Evolutionary conservation across 2,888 invertebrate genomes (phyloP), one percentile per base, ranked within the genome.

Genomic region (Odontothrips loti): DNA sequence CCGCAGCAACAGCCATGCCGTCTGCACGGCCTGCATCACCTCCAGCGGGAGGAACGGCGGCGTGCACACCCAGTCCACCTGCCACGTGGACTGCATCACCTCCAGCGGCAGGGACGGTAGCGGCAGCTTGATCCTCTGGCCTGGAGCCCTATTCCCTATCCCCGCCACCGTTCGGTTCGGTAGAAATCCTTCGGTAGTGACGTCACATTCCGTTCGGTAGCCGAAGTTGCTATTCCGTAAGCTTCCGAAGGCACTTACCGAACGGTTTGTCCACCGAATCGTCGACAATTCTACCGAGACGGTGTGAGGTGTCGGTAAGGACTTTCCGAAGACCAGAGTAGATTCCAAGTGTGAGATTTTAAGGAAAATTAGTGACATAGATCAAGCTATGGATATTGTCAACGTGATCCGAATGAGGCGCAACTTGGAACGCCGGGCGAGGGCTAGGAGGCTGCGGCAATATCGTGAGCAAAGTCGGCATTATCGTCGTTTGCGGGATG

Each of bases 121-220:
- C n/a, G n/a, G n/a, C n/a, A n/a, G n/a, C n/a, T n/a, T n/a, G n/a
- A n/a, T n/a, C n/a, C n/a, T n/a, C 34, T 43, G 3, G 34, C n/a
- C 63, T n/a, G 63, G 63, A 63, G 63, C 63, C 63, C 63, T 63
- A 63, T 63, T 63, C 63, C 63, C 63, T 63, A 63, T 63, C 63
- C n/a, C n/a, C 63, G 63, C 63, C n/a, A 63, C 63, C 63, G 63
- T 23, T 63, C 63, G 63, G 63, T 63, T 63, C 63, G 63, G 63
- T 63, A 63, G n/a, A n/a, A 63, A 20, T 63, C 63, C 63, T 23
- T 63, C 63, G 63, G 63, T 63, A 63, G 63, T 63, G 63, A 63
- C 63, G 63, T 63, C 63, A 63, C 63, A 63, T 63, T 63, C 63
- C 20, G 63, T 63, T 63, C 63, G 63, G 63, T 63, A 51, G 51